A percentile compares a stretch with the other conserved stretches of the same genome.
Evolutionary conservation across 2,888 invertebrate species (phyloP).

Genomic region (Subacronicta megacephala): DNA sequence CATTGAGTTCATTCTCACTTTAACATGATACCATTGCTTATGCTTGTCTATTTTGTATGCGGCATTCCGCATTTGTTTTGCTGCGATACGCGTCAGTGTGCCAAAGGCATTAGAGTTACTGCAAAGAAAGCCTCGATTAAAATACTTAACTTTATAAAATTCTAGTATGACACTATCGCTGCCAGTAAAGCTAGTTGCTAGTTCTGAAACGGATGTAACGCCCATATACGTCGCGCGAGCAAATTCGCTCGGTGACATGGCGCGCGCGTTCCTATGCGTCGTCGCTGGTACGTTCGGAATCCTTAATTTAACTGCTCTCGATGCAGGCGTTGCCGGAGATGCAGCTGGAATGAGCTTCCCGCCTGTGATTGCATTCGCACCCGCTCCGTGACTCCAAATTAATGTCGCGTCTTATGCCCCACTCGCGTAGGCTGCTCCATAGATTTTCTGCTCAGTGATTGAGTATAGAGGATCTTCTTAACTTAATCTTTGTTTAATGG

Average conservation of each 20-base stretch:
- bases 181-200: conserved; percentile 23
- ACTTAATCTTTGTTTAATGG: conserved; percentile 9
- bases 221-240: conserved; percentile 39
- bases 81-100: too few species aligned
- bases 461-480: conserved; percentile 6
- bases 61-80: too few species aligned
- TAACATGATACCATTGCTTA: too few species aligned
- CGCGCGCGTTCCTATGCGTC: conserved; percentile 61
- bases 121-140: too few species aligned
- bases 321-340: conserved; percentile 77
- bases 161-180: conserved; percentile 12
- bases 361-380: conserved; percentile 85
- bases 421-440: conserved; percentile 34
- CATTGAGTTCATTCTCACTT: too few species aligned
- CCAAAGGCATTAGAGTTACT: too few species aligned
- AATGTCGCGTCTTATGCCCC: conserved; percentile 71
- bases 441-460: conserved; percentile 31
- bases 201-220: conserved; percentile 49
- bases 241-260: conserved; percentile 48
- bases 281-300: conserved; percentile 75
- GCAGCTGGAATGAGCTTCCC: conserved; percentile 85
- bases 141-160: not conserved
- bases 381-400: conserved; percentile 78
- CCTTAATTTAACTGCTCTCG: conserved; percentile 81
- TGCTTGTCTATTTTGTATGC: too few species aligned